These are phyloP conservation scores for Diabrotica virgifera DNA, from an alignment of 1,140 invertebrate species.

Conservation along the genomic window DNA sequence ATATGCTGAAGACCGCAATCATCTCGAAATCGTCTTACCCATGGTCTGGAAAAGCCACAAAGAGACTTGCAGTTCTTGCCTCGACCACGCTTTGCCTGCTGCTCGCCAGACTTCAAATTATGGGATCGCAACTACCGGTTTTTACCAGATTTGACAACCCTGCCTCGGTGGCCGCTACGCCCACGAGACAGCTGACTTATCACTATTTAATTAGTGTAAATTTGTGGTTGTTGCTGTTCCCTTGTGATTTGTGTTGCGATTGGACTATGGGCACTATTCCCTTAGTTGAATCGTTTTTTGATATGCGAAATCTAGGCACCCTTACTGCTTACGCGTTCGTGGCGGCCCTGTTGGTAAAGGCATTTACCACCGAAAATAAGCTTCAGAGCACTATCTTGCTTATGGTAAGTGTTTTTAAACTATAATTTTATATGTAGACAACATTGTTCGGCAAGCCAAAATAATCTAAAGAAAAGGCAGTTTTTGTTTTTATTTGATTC, in stretches of 20 bases:
- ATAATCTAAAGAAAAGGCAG: too few relatives aligned
- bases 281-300: slow-evolving; percentile 73
- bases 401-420: slow-evolving; percentile 61
- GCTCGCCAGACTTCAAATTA: slow-evolving; percentile 84
- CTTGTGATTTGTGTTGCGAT: slow-evolving; percentile 90
- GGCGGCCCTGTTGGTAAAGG: slow-evolving; percentile 60
- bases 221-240: slow-evolving; percentile 84
- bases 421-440: background rate
- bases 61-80: slow-evolving; percentile 72
- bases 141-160: slow-evolving; percentile 96
- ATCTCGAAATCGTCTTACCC: slow-evolving; percentile 62
- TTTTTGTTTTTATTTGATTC: too few relatives aligned
- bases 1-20: slow-evolving; percentile 59
- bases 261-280: slow-evolving; percentile 99
- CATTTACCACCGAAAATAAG: slow-evolving; percentile 62
- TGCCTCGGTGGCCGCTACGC: slow-evolving; percentile 74
- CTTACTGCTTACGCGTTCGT: slow-evolving; percentile 67
- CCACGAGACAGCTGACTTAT: slow-evolving; percentile 85
- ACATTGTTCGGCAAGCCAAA: too few relatives aligned
- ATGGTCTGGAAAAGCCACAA: slow-evolving; percentile 73
- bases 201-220: slow-evolving; percentile 91
- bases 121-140: slow-evolving; percentile 93
- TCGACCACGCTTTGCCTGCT: slow-evolving; percentile 78
- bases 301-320: slow-evolving; percentile 83
- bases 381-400: slow-evolving; percentile 72